These are phyloP conservation scores for Corythornis leucogaster DNA, from an alignment of 2,797 vertebrate species.

Conservation along the genomic window DNA sequence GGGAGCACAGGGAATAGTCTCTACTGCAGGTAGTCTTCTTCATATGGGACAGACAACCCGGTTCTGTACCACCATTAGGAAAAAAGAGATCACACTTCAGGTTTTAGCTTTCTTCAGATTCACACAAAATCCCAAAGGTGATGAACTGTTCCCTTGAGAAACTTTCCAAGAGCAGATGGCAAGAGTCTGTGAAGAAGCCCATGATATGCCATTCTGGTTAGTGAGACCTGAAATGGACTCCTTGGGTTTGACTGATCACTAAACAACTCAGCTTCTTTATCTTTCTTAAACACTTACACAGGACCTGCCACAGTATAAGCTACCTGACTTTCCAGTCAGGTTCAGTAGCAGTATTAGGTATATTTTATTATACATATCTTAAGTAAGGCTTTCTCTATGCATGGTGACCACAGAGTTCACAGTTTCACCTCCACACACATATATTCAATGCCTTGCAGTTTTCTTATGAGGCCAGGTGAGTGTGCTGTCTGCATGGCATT, in stretches of 20 bases:
- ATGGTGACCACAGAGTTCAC: not conserved
- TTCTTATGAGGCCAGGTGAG: conserved; percentile 55
- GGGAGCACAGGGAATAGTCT: not conserved
- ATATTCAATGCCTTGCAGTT: conserved; percentile 11
- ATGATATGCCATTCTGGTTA: not conserved
- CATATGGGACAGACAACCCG: not conserved
- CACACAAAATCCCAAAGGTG: not conserved
- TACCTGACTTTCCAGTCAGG: not conserved
- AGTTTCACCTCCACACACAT: not conserved
- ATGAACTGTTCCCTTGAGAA: not conserved
- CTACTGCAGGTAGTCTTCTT: not conserved
- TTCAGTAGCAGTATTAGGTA: not conserved
- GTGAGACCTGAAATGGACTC: not conserved
- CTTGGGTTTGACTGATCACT: not conserved
- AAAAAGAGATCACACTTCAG: not conserved
- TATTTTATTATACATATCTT: not conserved
- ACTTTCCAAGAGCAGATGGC: not conserved
- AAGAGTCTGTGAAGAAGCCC: not conserved
- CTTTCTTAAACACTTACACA: not conserved
- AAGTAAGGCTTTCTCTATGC: not conserved
- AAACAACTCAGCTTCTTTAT: not conserved
- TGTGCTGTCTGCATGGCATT: conserved; percentile 65
- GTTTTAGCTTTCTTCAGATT: not conserved
- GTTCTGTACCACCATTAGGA: not conserved
- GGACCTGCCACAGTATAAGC: not conserved